These are phyloP conservation scores for Neolamprologus fasciatus DNA, from an alignment of 2,113 vertebrate species.

Conservation along the genomic window DNA sequence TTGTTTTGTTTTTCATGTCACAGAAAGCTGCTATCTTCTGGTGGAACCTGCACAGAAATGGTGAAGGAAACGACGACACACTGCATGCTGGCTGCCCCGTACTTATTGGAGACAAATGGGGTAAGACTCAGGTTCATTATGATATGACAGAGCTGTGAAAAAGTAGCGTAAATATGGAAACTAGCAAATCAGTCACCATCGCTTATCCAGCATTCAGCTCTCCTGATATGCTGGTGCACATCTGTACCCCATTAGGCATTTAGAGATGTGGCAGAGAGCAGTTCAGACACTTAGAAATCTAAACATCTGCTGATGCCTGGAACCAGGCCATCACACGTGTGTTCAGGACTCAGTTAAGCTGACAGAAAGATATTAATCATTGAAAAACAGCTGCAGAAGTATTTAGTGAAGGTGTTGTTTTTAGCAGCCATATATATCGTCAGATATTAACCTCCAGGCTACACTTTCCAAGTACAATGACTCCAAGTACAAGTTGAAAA, in stretches of 20 bases:
- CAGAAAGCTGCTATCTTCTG: constrained; percentile 93
- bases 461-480: background rate
- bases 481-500: background rate
- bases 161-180: background rate
- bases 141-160: background rate
- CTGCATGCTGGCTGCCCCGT: constrained; percentile 90
- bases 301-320: constrained; percentile 37
- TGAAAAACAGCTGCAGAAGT: constrained; percentile 1
- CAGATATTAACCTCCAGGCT: background rate
- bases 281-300: constrained; percentile 17
- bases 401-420: background rate
- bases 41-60: constrained; percentile 91
- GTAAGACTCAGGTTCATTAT: constrained; percentile 61
- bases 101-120: constrained; percentile 91
- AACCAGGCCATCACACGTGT: background rate
- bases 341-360: background rate
- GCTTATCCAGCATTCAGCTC: background rate
- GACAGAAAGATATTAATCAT: constrained; percentile 4
- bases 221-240: constrained; percentile 15
- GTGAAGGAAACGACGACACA: constrained; percentile 77
- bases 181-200: background rate
- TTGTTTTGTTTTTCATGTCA: background rate
- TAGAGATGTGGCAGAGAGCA: background rate
- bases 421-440: background rate
- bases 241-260: constrained; percentile 42